Evolutionary conservation across 1,140 invertebrate species (phyloP).

Genomic region (Odontomachus brunneus): DNA sequence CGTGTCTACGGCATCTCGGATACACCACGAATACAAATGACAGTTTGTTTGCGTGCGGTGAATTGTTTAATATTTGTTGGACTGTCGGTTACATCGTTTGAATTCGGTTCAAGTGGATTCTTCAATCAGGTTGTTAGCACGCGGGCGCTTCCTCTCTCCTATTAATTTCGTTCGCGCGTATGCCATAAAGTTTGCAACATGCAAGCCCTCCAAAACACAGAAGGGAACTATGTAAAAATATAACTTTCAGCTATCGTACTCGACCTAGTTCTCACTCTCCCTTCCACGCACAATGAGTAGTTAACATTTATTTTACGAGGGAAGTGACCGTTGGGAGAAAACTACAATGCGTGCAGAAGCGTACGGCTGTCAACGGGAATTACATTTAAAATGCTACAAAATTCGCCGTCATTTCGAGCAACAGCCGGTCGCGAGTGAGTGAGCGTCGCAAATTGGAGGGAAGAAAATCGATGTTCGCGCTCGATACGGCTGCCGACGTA

Average conservation of each 20-base stretch:
- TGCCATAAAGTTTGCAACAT: not conserved
- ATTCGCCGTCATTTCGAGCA: not conserved
- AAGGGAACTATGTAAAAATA: not conserved
- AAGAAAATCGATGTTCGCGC: not conserved
- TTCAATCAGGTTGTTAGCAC: too few species aligned
- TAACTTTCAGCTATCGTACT: not conserved
- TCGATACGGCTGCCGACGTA: not conserved
- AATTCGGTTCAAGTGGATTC: not conserved
- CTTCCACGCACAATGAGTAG: not conserved
- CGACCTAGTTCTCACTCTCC: not conserved
- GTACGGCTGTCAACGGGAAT: not conserved
- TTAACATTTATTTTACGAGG: constrained; percentile 4
- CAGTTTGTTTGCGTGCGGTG: not conserved
- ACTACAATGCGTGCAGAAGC: not conserved
- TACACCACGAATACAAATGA: not conserved
- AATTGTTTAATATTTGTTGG: not conserved
- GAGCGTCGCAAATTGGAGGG: not conserved
- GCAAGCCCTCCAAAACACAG: not conserved
- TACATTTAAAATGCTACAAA: constrained; percentile 21
- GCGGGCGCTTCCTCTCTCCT: not conserved
- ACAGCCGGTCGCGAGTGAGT: not conserved
- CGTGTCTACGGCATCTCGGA: not conserved
- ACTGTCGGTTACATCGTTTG: not conserved
- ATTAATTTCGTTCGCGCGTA: not conserved
- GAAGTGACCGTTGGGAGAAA: not conserved